Evolutionary conservation across 2,888 invertebrate genomes (phyloP).

Genomic region (Chrysolina haemoptera): DNA sequence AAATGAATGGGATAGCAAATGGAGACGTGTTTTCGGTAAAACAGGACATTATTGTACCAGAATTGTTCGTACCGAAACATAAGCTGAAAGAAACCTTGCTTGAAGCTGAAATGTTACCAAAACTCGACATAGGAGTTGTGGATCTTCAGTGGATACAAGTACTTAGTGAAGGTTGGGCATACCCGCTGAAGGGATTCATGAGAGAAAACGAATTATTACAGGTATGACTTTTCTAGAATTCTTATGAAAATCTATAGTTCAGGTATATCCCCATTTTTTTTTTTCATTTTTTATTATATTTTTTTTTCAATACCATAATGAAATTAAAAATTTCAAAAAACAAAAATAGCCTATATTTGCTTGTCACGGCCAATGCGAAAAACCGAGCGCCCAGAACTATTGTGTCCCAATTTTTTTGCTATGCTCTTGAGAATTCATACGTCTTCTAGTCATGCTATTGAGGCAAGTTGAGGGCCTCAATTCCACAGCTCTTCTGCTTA

Average conservation of each 20-base stretch:
- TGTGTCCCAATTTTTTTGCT: too few species aligned
- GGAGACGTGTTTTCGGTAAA: conserved; percentile 33
- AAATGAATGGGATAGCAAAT: conserved; percentile 37
- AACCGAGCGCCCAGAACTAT: too few species aligned
- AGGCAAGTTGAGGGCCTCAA: too few species aligned
- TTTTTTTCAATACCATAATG: too few species aligned
- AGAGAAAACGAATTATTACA: conserved; percentile 86
- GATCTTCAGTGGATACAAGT: conserved; percentile 96
- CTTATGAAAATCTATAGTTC: background rate
- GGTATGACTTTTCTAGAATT: conserved; percentile 44
- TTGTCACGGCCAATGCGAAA: too few species aligned
- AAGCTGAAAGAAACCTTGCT: conserved; percentile 75
- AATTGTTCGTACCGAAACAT: conserved; percentile 83
- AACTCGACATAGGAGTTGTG: conserved; percentile 82
- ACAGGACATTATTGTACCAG: conserved; percentile 72
- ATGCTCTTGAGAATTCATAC: too few species aligned
- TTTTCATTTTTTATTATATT: too few species aligned
- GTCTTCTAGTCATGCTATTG: too few species aligned
- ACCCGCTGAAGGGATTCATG: conserved; percentile 78
- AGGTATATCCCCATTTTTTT: too few species aligned
- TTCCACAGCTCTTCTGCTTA: too few species aligned
- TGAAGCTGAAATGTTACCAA: conserved; percentile 80
- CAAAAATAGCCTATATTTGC: too few species aligned
- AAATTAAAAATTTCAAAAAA: too few species aligned
- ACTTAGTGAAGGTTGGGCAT: conserved; percentile 95